Percentiles rank a stretch among this genome's conserved stretches.
These are phyloP conservation scores for Dendroctonus ponderosae DNA, from an alignment of 1,140 invertebrate genomes.

Conservation along the genomic window DNA sequence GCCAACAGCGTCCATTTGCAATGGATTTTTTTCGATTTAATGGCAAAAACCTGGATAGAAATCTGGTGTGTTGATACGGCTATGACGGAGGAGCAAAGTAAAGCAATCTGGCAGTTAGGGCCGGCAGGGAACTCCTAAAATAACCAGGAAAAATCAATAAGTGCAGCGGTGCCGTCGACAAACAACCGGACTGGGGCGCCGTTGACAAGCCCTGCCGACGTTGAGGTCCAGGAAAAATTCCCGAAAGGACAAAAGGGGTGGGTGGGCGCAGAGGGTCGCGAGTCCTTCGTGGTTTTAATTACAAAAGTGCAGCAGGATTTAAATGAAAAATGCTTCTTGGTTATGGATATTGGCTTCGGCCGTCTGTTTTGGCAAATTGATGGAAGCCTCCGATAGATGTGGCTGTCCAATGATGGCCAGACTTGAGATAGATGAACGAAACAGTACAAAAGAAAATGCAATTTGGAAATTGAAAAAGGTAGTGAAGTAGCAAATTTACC, in stretches of 20 bases:
- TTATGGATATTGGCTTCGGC: too few relatives aligned
- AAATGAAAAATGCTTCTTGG: too few relatives aligned
- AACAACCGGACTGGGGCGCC: conserved; percentile 30
- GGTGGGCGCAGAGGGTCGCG: not conserved
- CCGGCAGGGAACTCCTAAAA: conserved; percentile 36
- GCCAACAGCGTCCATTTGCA: not conserved
- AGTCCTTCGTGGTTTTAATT: not conserved
- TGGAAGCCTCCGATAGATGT: too few relatives aligned
- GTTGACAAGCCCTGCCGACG: conserved; percentile 17
- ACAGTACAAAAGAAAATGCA: too few relatives aligned
- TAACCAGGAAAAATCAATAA: conserved; percentile 38
- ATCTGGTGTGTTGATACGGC: not conserved
- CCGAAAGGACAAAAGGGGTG: conserved; percentile 13
- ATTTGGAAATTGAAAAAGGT: too few relatives aligned
- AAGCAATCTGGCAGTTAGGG: conserved; percentile 27
- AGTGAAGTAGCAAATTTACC: too few relatives aligned
- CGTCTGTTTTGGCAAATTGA: too few relatives aligned
- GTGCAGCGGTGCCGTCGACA: conserved; percentile 36
- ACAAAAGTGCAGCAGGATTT: not conserved
- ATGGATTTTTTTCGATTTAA: not conserved
- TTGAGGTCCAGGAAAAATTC: conserved; percentile 26
- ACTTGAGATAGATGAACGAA: too few relatives aligned
- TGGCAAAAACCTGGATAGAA: not conserved
- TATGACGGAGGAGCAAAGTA: conserved; percentile 11
- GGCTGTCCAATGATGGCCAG: too few relatives aligned